Percentiles rank a stretch among this genome's conserved stretches.
phyloP scores from a whole-genome alignment of 2,797 vertebrate species.

The Aplochiton taeniatus region DNA sequence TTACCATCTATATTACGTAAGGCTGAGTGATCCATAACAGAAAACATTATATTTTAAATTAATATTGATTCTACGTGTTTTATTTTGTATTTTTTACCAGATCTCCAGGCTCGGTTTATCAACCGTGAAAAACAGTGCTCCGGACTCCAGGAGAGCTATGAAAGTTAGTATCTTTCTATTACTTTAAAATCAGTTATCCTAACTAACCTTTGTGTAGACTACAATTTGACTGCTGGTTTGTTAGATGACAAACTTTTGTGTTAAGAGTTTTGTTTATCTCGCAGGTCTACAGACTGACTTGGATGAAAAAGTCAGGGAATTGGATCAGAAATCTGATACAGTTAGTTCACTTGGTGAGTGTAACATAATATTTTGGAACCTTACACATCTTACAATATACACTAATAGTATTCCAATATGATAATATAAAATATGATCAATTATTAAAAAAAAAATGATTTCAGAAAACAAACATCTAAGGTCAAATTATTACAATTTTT shows the following conservation, averaged over 20 bases:
- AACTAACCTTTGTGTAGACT: too few relatives aligned
- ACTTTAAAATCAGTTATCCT: too few relatives aligned
- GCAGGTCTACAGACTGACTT: conserved; percentile 41
- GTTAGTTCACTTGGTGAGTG: conserved; percentile 47
- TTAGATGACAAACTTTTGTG: not conserved
- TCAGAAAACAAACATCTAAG: too few relatives aligned
- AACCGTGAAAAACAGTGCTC: conserved; percentile 31
- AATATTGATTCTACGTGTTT: not conserved
- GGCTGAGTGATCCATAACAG: too few relatives aligned
- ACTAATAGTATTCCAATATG: too few relatives aligned
- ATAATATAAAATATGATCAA: too few relatives aligned
- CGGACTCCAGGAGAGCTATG: fast-evolving
- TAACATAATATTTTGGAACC: too few relatives aligned
- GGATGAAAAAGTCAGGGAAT: conserved; percentile 32
- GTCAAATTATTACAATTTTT: too few relatives aligned
- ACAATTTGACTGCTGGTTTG: not conserved
- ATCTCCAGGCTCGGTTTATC: conserved; percentile 35
- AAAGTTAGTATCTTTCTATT: conserved; percentile 25
- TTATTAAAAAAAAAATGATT: too few relatives aligned
- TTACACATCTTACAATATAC: too few relatives aligned
- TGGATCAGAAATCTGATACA: conserved; percentile 23
- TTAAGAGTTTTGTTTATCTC: conserved; percentile 3
- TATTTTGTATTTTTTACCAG: conserved; percentile 18
- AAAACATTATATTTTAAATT: too few relatives aligned
- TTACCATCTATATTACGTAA: too few relatives aligned